phyloP scores from a whole-genome alignment of 2,888 invertebrate species.

The Muschampia plurimacula region DNA sequence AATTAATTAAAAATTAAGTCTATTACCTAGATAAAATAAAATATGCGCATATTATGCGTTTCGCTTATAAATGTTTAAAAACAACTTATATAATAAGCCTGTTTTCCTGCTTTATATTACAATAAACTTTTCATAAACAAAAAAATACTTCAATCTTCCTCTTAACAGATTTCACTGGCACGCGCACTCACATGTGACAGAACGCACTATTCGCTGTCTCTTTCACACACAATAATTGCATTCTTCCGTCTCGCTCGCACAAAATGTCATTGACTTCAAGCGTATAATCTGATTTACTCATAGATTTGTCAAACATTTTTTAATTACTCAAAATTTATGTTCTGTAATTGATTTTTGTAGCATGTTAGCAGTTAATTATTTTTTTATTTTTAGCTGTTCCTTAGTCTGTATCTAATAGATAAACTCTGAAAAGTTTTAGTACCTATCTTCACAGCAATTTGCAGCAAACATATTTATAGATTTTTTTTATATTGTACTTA shows the following conservation, averaged over 20 bases:
- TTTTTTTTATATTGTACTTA: no score
- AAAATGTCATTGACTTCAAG: constrained; percentile 52
- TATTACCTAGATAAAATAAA: no score
- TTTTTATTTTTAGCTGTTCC: no score
- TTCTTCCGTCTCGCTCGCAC: constrained; percentile 49
- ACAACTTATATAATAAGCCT: neutral
- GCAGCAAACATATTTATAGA: no score
- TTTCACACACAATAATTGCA: constrained; percentile 46
- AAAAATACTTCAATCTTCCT: constrained; percentile 47
- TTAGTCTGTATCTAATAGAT: no score
- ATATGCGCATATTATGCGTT: no score
- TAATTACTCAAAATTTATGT: constrained; percentile 14
- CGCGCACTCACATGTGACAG: constrained; percentile 55
- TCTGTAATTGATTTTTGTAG: neutral
- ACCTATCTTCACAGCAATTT: no score
- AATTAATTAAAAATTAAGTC: no score
- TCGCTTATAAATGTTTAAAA: neutral
- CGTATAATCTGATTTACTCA: constrained; percentile 11
- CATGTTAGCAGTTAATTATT: no score
- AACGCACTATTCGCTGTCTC: constrained; percentile 50
- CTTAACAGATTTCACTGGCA: constrained; percentile 72
- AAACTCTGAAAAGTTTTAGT: no score
- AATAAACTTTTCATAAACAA: constrained; percentile 8
- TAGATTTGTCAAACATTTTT: constrained; percentile 13
- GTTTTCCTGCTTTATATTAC: neutral